Evolutionary conservation across 2,888 invertebrate genomes (phyloP), one percentile per base, ranked within the genome.

Genomic region (Plemyria rubiginata): DNA sequence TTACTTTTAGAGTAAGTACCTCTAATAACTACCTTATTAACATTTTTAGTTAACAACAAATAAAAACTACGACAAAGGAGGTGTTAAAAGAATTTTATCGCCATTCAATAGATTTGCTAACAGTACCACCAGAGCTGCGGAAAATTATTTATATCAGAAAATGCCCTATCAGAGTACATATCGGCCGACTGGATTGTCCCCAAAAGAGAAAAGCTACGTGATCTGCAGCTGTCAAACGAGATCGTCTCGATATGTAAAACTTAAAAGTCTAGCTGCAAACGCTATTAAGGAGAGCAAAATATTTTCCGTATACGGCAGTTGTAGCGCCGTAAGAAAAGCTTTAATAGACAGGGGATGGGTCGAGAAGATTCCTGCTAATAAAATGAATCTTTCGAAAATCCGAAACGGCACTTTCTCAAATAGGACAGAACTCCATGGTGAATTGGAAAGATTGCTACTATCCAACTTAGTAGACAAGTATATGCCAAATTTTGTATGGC

Each of bases 341-440:
- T 84, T 97, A 60, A 70, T 94, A 49, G 92, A 94, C 48, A 88
- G 92, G 40, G 96, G 96, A 0, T 97, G 96, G 96, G 86, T 96
- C 2, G 96, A 97, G 83, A 96, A 96, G 84, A 80, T 94, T 36
- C 86, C 94, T 7, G 65, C 78, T 1, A 79, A 78, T 53, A 78
- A 76, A 69, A 90, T 92, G 88, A 91, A 87, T 70, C 70, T 92
- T 38, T 62, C 76, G 2, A 89, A 80, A 82, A 81, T 93, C 73
- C 73, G 79, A 64, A 84, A 82, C 43, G 84, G 85, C 22, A 72
- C 69, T 0, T 73, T 74, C 61, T 71, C 76, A 4, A 77, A 74
- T 53, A 83, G 83, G 73, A 63, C 65, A 4, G 82, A 87, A 52
- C 72, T 87, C 62, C 72, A 82, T 41, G 59, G 62, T 40, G 91